Evolutionary conservation across 2,113 vertebrate genomes (phyloP).

Genomic region (Platysteira castanea): DNA sequence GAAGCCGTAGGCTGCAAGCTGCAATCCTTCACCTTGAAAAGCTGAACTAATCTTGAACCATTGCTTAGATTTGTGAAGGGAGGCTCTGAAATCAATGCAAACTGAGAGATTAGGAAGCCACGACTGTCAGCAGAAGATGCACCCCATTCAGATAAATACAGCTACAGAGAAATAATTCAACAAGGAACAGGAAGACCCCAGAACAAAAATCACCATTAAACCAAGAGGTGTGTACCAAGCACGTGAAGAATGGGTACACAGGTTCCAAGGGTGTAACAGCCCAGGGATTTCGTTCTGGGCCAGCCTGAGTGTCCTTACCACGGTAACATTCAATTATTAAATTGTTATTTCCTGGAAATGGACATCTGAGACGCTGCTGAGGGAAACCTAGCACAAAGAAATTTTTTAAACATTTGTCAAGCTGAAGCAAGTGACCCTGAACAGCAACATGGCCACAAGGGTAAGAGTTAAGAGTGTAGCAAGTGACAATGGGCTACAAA

Average conservation of each 20-base stretch:
- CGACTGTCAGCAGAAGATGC: background rate
- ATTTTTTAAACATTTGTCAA: background rate
- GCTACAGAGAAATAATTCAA: background rate
- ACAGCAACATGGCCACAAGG: background rate
- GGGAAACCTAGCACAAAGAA: background rate
- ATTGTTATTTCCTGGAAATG: background rate
- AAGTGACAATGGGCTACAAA: background rate
- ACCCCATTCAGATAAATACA: background rate
- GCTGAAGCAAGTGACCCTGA: background rate
- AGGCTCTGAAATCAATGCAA: background rate
- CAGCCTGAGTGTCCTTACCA: background rate
- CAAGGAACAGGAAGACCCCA: background rate
- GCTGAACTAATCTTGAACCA: background rate
- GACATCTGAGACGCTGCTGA: background rate
- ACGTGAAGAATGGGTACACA: background rate
- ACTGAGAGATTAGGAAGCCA: background rate
- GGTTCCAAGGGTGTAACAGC: background rate
- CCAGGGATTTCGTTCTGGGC: background rate
- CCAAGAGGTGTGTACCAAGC: background rate
- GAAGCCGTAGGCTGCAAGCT: background rate
- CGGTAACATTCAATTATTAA: background rate
- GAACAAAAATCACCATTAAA: background rate
- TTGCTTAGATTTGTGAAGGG: background rate
- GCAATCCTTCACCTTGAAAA: background rate
- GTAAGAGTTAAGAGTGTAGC: background rate